A percentile compares a stretch with the other conserved stretches of the same genome.
These are phyloP conservation scores for Ormyrus labotus DNA, from an alignment of 2,888 invertebrate genomes.

Conservation along the genomic window DNA sequence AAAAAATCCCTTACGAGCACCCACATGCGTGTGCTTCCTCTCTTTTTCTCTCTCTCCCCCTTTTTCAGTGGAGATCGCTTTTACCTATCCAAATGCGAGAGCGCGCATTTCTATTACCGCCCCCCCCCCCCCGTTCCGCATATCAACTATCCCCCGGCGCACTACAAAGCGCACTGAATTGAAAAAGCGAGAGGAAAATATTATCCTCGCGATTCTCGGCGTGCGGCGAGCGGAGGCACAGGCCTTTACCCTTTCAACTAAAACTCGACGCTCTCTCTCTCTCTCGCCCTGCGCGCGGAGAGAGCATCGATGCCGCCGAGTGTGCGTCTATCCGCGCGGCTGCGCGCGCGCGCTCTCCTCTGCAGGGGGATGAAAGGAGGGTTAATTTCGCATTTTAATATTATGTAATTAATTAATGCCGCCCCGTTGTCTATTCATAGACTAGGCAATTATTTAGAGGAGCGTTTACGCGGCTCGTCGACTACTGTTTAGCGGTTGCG, in stretches of 20 bases:
- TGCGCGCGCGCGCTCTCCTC: too few species aligned
- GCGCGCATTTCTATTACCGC: slow-evolving; percentile 41
- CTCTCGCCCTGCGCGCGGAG: neutral
- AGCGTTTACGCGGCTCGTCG: too few species aligned
- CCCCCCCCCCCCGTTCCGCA: neutral
- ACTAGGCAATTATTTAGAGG: too few species aligned
- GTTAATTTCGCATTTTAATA: neutral
- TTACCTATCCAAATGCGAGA: slow-evolving; percentile 32
- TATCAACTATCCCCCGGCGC: slow-evolving; percentile 29
- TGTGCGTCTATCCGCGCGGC: neutral
- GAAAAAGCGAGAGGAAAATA: slow-evolving; percentile 47
- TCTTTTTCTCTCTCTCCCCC: neutral
- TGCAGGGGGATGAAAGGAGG: neutral
- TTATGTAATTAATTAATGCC: neutral
- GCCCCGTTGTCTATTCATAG: too few species aligned
- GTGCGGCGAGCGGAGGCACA: neutral
- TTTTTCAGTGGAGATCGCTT: slow-evolving; percentile 24
- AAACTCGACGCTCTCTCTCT: neutral
- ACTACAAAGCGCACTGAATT: slow-evolving; percentile 45
- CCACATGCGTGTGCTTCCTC: neutral
- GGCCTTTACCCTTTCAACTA: slow-evolving; percentile 35
- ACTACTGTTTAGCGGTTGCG: too few species aligned
- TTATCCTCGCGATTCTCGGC: slow-evolving; percentile 27
- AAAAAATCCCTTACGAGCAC: slow-evolving; percentile 18
- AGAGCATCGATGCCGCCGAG: slow-evolving; percentile 8